phyloP scores from a whole-genome alignment of 1,140 invertebrate genomes.

The Temnothorax longispinosus region DNA sequence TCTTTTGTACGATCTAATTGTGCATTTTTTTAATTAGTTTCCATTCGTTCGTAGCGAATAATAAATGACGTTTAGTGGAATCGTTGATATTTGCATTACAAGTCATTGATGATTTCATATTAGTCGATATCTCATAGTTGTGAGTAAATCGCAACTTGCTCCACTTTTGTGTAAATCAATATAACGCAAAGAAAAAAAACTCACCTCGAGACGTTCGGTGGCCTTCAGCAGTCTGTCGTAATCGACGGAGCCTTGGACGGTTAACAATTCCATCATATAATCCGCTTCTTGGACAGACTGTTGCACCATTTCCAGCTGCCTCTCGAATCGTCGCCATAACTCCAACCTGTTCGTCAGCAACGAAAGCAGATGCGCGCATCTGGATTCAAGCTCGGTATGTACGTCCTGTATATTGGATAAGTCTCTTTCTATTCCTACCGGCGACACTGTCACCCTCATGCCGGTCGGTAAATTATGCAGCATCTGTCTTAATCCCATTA shows the following conservation, averaged over 20 bases:
- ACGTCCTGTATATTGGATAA: conserved; percentile 91
- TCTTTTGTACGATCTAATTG: neutral
- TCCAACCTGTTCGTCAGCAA: conserved; percentile 88
- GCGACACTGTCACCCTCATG: conserved; percentile 90
- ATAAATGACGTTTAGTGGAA: neutral
- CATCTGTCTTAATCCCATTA: conserved; percentile 90
- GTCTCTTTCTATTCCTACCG: conserved; percentile 90
- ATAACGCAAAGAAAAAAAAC: conserved; percentile 72
- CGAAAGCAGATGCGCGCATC: conserved; percentile 88
- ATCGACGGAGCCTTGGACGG: conserved; percentile 92
- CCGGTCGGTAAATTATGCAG: conserved; percentile 91
- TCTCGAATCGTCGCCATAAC: conserved; percentile 91
- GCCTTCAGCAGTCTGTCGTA: conserved; percentile 93
- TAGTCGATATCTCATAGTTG: neutral
- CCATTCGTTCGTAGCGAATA: neutral
- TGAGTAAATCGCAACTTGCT: neutral
- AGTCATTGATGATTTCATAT: neutral
- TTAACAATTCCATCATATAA: conserved; percentile 94
- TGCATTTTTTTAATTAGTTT: neutral
- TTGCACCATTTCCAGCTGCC: conserved; percentile 91
- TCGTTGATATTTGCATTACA: neutral
- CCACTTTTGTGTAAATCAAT: neutral
- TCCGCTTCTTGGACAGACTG: conserved; percentile 93
- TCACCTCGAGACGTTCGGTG: conserved; percentile 92
- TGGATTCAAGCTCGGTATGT: conserved; percentile 89